These are phyloP conservation scores for Pogonomyrmex californicus DNA, from an alignment of 1,140 invertebrate species.

Conservation along the genomic window DNA sequence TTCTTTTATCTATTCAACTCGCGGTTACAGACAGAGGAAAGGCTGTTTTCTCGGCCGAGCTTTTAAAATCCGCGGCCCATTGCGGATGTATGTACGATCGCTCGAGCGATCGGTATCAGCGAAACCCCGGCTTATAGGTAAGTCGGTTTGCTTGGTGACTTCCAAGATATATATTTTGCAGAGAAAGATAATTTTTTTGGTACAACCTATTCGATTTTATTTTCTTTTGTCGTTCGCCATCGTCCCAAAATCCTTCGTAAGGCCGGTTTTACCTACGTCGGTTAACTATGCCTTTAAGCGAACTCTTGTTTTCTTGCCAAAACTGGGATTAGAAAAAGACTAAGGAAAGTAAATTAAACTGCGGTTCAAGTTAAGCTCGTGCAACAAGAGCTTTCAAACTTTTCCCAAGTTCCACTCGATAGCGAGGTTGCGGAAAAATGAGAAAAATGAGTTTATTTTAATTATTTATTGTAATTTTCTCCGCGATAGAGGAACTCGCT, in stretches of 20 bases:
- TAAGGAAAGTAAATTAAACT: constrained; percentile 45
- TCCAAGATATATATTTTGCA: not conserved
- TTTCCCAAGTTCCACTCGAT: constrained; percentile 41
- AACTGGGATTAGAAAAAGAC: constrained; percentile 38
- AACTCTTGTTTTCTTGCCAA: constrained; percentile 40
- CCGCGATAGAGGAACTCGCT: not conserved
- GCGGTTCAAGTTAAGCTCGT: constrained; percentile 32
- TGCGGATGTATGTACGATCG: constrained; percentile 9
- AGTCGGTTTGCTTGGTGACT: not conserved
- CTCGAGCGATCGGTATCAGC: constrained; percentile 16
- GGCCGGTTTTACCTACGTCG: not conserved
- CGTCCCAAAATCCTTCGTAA: not conserved
- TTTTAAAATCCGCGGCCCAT: not conserved
- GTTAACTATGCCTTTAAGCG: constrained; percentile 27
- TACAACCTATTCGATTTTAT: not conserved
- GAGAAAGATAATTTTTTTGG: not conserved
- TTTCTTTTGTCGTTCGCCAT: not conserved
- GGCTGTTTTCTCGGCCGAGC: constrained; percentile 15
- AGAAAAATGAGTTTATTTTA: constrained; percentile 19
- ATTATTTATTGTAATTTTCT: constrained; percentile 34
- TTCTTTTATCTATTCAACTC: constrained; percentile 64
- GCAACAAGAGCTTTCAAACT: constrained; percentile 46
- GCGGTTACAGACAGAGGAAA: not conserved
- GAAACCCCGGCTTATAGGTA: not conserved
- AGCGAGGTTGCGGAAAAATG: constrained; percentile 32